These are phyloP conservation scores for Plebejus melissa DNA, from an alignment of 2,888 invertebrate species.

Conservation along the genomic window DNA sequence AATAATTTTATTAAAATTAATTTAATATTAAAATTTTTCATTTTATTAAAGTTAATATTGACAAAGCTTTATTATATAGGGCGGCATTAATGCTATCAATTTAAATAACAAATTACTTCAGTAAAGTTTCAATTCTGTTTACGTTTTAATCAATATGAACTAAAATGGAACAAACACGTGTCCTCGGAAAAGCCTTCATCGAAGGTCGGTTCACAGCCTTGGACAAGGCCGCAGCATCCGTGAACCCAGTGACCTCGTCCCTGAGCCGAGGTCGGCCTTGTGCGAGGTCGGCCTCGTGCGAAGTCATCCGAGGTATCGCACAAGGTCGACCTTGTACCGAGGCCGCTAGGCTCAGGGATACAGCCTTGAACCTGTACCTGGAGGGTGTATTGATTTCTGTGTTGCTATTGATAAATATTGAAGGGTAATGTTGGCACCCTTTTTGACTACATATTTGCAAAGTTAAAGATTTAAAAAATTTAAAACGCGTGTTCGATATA, in stretches of 20 bases:
- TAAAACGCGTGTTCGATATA: no score
- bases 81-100: no score
- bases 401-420: slow-evolving; percentile 9
- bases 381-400: background rate
- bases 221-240: background rate
- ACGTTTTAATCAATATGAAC: no score
- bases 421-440: background rate
- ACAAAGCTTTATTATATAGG: no score
- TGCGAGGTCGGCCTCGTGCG: slow-evolving; percentile 34
- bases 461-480: no score
- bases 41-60: no score
- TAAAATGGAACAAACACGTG: background rate
- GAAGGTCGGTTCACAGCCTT: slow-evolving; percentile 14
- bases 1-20: no score
- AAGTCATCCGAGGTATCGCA: slow-evolving; percentile 13
- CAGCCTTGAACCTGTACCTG: slow-evolving; percentile 2
- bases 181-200: slow-evolving; percentile 1
- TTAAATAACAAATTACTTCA: no score
- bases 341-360: slow-evolving; percentile 11
- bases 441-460: no score
- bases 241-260: slow-evolving; percentile 24
- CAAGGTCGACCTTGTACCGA: slow-evolving; percentile 15
- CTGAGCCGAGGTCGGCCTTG: slow-evolving; percentile 38
- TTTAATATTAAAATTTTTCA: no score
- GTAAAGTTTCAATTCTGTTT: no score